Base-by-base conservation (phyloP, 2,888 invertebrate genomes). In the Cotesia congregata region DNA sequence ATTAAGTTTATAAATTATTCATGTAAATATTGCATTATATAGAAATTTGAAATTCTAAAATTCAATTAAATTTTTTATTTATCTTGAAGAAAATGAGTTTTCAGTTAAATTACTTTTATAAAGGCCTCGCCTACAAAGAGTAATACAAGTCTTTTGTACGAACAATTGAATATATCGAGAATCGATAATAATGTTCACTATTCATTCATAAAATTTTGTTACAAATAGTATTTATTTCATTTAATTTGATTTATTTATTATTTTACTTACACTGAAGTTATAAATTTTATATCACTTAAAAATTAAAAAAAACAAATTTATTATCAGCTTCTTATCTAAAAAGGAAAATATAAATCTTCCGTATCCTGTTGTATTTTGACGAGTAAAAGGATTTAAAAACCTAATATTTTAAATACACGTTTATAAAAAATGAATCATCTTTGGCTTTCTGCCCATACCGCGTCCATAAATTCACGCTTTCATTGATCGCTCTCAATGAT, bases 381-480 rank as follows among this genome's bases (percentile, higher is more conserved):
- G 50, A 4, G 12, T 50, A 50, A 3, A 50, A 50, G 50, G 50
- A 50, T 50, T 50, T 50, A 50, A 50, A 65, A 65, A 30, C 20
- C 12, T 20, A 15, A 38, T 7, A 17, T 62, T 65, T 38, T 5
- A 30, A 30, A 12, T 65, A 65, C 7, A 65, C 30, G 65, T 30
- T 65, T 65, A 38, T 50, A 65, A 65, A 65, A 38, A 65, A 65
- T 71, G 71, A 71, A 61, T 71, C 71, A 71, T 71, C 71, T n/a
- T 40, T 71, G 71, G 38, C 62, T 15, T 38, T 12, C 9, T 60
- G 61, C 20, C 30, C 60, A 61, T 71, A 30, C 38, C 41, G 41
- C 61, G 39, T n/a, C 7, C 12, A 50, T 50, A 50, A 61, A 62
- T 64, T 64, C 62, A 72, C 41, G 61, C 72, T 40, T 72, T 50